Evolutionary conservation across 2,888 invertebrate genomes (phyloP).

Genomic region (Hedychridium roseum): DNA sequence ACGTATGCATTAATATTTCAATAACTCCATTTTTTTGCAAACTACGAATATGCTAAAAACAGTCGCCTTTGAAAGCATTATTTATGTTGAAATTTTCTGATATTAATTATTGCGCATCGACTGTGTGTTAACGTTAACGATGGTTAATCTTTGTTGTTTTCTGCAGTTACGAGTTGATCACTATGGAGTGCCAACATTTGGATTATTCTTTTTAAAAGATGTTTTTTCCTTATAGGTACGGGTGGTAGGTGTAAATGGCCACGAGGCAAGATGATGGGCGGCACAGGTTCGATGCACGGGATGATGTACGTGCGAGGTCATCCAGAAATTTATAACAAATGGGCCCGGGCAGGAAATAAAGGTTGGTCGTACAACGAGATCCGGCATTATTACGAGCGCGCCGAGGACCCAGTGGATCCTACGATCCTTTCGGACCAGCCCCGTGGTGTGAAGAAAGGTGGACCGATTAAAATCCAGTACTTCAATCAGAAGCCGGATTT

Average conservation of each 20-base stretch:
- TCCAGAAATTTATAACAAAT: conserved; percentile 67
- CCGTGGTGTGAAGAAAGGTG: conserved; percentile 26
- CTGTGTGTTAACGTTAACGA: no score
- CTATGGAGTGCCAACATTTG: no score
- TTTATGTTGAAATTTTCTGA: no score
- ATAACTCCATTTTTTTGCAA: no score
- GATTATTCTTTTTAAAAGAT: no score
- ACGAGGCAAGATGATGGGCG: conserved; percentile 69
- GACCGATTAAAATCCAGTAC: conserved; percentile 55
- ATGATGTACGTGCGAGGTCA: conserved; percentile 72
- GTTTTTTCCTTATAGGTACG: conserved; percentile 35
- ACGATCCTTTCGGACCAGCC: conserved; percentile 40
- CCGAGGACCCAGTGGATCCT: conserved; percentile 61
- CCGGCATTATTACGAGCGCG: conserved; percentile 65
- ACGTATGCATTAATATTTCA: no score
- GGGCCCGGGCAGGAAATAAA: conserved; percentile 67
- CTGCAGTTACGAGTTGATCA: no score
- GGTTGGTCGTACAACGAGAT: conserved; percentile 70
- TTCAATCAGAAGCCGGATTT: conserved; percentile 54
- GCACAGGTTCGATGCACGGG: conserved; percentile 70
- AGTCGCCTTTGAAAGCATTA: no score
- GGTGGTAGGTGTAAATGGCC: conserved; percentile 64
- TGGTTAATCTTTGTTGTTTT: no score
- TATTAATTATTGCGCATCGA: no score
- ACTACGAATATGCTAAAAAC: no score